Evolutionary conservation across 2,113 vertebrate genomes (phyloP).

Genomic region (Columba livia): DNA sequence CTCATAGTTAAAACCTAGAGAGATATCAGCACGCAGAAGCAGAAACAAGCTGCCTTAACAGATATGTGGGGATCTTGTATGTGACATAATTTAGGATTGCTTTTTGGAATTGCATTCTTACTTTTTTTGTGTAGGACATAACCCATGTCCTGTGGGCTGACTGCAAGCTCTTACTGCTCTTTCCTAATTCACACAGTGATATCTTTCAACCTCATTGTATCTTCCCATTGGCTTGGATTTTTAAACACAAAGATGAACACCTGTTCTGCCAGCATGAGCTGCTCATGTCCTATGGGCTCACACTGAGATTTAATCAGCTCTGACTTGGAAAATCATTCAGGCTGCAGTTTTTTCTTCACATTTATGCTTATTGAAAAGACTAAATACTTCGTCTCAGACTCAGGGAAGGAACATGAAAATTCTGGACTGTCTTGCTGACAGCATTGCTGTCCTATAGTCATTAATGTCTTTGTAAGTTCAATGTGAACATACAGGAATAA

Average conservation of each 20-base stretch:
- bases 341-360: background rate
- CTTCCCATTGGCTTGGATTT: background rate
- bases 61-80: background rate
- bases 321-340: background rate
- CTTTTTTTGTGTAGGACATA: background rate
- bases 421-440: background rate
- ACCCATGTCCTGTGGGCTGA: background rate
- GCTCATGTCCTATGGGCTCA: background rate
- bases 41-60: background rate
- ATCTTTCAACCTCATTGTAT: background rate
- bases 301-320: background rate
- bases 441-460: background rate
- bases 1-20: background rate
- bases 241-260: conserved; percentile 2
- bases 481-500: background rate
- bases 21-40: background rate
- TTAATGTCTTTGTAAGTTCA: background rate
- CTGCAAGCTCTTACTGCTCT: background rate
- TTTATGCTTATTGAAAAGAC: background rate
- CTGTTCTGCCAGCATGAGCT: conserved; percentile 3
- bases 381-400: background rate
- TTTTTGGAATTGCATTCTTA: background rate
- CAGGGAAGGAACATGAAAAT: background rate
- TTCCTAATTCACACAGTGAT: background rate
- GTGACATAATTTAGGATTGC: background rate